Conservation (phyloP, 2,888 invertebrate genomes). For the Papilio demoleus region DNA sequence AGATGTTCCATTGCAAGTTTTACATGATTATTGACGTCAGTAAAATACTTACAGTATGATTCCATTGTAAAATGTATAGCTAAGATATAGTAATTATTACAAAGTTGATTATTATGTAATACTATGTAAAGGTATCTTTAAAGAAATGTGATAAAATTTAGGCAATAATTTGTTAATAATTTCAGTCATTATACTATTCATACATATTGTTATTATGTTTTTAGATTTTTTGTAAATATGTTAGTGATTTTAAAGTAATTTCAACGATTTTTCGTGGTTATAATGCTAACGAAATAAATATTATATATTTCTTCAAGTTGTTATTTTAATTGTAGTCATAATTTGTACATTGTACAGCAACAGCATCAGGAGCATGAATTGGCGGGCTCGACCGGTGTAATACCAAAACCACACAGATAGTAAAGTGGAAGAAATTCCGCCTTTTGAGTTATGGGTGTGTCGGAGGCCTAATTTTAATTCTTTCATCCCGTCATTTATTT, state of each 20-base stretch:
- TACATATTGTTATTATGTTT: slow-evolving; percentile 49
- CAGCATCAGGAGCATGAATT: too few species aligned
- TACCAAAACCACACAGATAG: too few species aligned
- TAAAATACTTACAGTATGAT: slow-evolving; percentile 24
- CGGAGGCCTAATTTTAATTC: too few species aligned
- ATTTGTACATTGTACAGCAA: not conserved
- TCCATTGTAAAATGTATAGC: slow-evolving; percentile 23
- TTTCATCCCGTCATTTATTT: too few species aligned
- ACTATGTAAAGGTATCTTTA: slow-evolving; percentile 38
- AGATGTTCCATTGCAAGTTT: slow-evolving; percentile 36
- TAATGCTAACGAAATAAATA: slow-evolving; percentile 45
- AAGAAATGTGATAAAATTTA: slow-evolving; percentile 62
- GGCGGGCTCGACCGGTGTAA: too few species aligned
- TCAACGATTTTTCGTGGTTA: slow-evolving; percentile 40
- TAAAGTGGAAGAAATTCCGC: too few species aligned
- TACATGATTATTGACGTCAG: slow-evolving; percentile 21
- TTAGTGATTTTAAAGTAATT: slow-evolving; percentile 56
- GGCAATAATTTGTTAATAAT: slow-evolving; percentile 54
- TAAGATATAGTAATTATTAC: slow-evolving; percentile 23
- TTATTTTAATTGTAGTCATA: not conserved
- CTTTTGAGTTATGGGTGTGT: too few species aligned
- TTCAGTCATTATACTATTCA: slow-evolving; percentile 72
- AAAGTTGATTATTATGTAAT: slow-evolving; percentile 29
- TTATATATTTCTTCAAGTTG: slow-evolving; percentile 40
- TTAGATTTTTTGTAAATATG: slow-evolving; percentile 66